Evolutionary conservation across 1,140 invertebrate genomes (phyloP), one percentile per base, ranked within the genome.

Genomic region (Bemisia tabaci): DNA sequence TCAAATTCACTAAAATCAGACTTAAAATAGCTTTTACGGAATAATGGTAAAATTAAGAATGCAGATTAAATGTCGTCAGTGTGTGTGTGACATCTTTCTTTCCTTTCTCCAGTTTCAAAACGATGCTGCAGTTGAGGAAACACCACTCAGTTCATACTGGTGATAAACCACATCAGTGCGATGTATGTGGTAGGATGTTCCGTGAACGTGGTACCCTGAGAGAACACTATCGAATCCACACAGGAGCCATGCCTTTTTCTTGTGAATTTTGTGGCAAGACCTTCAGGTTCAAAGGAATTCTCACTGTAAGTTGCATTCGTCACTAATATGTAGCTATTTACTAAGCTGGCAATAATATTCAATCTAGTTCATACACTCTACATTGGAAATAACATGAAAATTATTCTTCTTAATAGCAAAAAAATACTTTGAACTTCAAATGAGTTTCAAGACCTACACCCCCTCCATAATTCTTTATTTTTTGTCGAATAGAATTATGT

Each of bases 161-260:
- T 1, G 82, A 85, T 11, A 89, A 89, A 74, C 86, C 87, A 0
- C 88, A 88, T 75, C 82, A 87, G 39, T 92, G 89, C 74, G 82
- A 85, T 33, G 82, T 85, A 59, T 91, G 89, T 72, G 85, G 86
- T 1, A 79, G 86, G 69, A 82, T 84, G 67, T 92, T 91, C 72
- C 76, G 85, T 67, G 81, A 87, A 72, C 77, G 82, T 63, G 81
- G 82, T 2, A 84, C 83, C 2, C 71, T 85, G 26, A 81, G 82
- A 64, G 83, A 84, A 73, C 83, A 85, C 72, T 78, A 81, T 66
- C 76, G 83, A 67, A 85, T 88, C 48, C 93, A 95, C 73, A 95
- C 92, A 1, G 91, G 91, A 21, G 88, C 88, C 59, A 89, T 92
- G 82, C 92, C 92, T 0, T 86, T 85, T 69, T 82, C 83, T 22